Conservation (phyloP, 2,113 vertebrate genomes). For the Odobenus rosmarus region DNA sequence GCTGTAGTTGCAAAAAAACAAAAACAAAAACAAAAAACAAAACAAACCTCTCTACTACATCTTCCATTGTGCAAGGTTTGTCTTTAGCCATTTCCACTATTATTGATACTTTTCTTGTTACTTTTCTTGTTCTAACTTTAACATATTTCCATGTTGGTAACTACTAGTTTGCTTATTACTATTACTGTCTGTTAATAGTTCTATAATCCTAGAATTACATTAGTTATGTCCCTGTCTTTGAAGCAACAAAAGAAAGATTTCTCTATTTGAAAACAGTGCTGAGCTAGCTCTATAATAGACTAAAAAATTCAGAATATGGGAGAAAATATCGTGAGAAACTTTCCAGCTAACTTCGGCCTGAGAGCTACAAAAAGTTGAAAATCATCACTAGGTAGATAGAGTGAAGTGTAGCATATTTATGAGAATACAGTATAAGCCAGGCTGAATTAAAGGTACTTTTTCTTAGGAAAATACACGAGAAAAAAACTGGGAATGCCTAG, state of each 20-base stretch:
- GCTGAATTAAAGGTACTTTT: neutral
- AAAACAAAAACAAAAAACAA: neutral
- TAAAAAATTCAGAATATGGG: neutral
- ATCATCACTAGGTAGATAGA: neutral
- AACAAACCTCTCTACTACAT: neutral
- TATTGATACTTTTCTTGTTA: neutral
- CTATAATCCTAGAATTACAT: neutral
- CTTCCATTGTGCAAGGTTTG: neutral
- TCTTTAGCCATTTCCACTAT: neutral
- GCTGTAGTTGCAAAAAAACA: neutral
- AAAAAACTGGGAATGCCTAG: neutral
- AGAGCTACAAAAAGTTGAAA: neutral
- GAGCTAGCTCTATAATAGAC: neutral
- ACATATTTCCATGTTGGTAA: neutral
- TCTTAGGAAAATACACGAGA: neutral
- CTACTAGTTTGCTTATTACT: neutral
- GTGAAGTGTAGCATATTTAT: neutral
- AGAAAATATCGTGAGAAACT: neutral
- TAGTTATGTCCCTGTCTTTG: neutral
- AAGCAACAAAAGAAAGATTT: neutral
- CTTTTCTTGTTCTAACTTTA: neutral
- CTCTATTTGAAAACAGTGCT: slow-evolving; percentile 2
- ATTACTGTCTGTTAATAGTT: neutral
- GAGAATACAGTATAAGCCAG: neutral
- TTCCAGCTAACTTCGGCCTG: neutral